Base-by-base conservation (phyloP, 2,113 vertebrate species). In the Budorcas taxicolor region DNA sequence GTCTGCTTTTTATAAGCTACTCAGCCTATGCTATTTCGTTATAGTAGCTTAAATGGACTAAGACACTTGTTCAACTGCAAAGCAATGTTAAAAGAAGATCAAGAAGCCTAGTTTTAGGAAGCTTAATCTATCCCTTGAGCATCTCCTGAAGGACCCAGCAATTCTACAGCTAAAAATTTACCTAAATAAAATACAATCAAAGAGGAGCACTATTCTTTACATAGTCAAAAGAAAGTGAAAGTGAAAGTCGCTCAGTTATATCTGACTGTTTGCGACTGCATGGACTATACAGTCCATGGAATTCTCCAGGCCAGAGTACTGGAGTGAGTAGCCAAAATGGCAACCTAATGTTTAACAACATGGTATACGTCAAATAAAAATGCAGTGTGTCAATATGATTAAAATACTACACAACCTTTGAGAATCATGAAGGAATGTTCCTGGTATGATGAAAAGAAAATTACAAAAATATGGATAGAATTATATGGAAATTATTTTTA, bases 21-120 rank as follows among this genome's bases (percentile, higher is more conserved):
- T 23, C 14, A 3, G 6, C 45, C 91, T 7, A 21, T 36, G 45
- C n/a, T n/a, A 36, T 50, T 60, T 52, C 36, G 29, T 76, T 27
- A n/a, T 0, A 76, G 29, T 60, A 89, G 45, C 36, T 55, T 12
- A 5, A 92, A 52, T 19, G 29, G n/a, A 45, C 76, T 76, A 62
- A 52, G 53, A 62, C 62, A 50, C 31, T 33, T 74, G 15, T 33
- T 85, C 91, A 97, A 74, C 17, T 40, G 47, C 53, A 94, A 95
- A 96, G 21, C 74, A 62, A 93, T 89, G 93, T 96, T 74, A 57
- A 95, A 90, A 96, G 14, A 94, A 78, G 50, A 76, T 47, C 23
- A 58, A 94, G 43, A 16, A 94, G 9, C 23, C 36, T 55, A 76
- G 92, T 62, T 62, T 80, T 53, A 93, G 47, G 47, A 95, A 92